Evolutionary conservation across 2,113 vertebrate species (phyloP), one percentile per base, ranked within the genome.

Genomic region (Phainopepla nitens): DNA sequence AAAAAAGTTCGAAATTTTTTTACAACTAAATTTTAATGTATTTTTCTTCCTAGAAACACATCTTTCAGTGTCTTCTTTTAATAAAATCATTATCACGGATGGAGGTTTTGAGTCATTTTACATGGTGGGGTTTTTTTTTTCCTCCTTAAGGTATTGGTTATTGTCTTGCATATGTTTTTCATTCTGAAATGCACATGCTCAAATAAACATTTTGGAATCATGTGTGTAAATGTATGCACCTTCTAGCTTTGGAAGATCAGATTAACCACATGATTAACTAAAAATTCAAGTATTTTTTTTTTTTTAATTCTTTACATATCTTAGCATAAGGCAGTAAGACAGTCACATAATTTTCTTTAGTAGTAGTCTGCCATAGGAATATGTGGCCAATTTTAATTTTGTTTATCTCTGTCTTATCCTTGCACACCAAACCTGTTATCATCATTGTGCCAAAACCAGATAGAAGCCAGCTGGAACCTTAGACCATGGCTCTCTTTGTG

Each of bases 121-220:
- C 9, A 9, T 31, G 10, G 2, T 66, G n/a, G 6, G 6, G 0
- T 0, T 0, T 8, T 36, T 8, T 36, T 78, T 20, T 39, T 39
- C 39, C 6, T 47, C 2, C 18, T 56, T 39, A 71, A 28, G 2
- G 4, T 15, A 33, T 14, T 29, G 13, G 12, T 68, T 12, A 35
- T 47, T 62, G 16, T 71, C 21, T 84, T 72, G 12, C 29, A 28
- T 39, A 12, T 8, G 39, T 70, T 92, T 82, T 76, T 77, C 13
- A 65, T 89, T 87, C 15, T 66, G 60, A 70, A 76, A 65, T 31
- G 9, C 45, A 49, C 6, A 3, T n/a, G 9, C 25, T 71, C 20
- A 82, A 36, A 83, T 56, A 89, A 89, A 45, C 2, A 15, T 25
- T 70, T 73, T 82, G 18, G 31, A 82, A 53, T 60, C 10, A 5